phyloP scores from a whole-genome alignment of 2,113 vertebrate species.

The Ptilorrhoa leucosticta region DNA sequence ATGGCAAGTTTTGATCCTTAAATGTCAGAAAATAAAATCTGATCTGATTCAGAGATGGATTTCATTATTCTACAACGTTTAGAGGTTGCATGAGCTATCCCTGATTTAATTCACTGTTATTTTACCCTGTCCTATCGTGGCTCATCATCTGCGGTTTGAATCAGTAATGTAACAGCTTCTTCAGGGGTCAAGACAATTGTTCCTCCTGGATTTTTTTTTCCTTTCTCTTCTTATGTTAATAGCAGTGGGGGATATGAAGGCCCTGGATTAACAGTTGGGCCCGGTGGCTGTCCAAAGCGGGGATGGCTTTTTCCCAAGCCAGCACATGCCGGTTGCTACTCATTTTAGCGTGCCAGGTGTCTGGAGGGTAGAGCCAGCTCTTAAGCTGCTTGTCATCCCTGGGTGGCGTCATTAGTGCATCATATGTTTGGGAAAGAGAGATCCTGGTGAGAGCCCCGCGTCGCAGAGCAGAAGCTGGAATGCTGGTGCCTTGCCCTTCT shows the following conservation, averaged over 20 bases:
- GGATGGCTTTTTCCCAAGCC: constrained; percentile 51
- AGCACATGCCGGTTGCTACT: not conserved
- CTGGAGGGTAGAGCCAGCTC: constrained; percentile 46
- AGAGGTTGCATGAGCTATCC: not conserved
- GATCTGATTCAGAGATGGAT: not conserved
- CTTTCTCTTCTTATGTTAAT: not conserved
- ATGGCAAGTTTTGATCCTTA: not conserved
- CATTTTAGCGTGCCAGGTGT: constrained; percentile 14
- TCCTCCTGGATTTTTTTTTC: not conserved
- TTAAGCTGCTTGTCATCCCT: constrained; percentile 58
- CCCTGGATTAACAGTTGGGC: not conserved
- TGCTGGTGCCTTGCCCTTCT: constrained; percentile 10
- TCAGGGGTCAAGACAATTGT: not conserved
- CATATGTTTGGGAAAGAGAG: constrained; percentile 45
- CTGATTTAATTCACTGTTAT: not conserved
- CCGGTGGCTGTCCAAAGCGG: not conserved
- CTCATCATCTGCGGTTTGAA: not conserved
- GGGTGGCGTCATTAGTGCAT: constrained; percentile 55
- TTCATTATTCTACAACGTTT: not conserved
- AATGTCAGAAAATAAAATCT: not conserved
- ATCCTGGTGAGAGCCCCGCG: not conserved
- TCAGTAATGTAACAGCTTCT: not conserved
- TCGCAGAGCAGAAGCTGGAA: not conserved
- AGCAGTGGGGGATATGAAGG: not conserved
- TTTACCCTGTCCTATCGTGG: not conserved